These are phyloP conservation scores for Muschampia plurimacula DNA, from an alignment of 2,888 invertebrate species.

Conservation along the genomic window DNA sequence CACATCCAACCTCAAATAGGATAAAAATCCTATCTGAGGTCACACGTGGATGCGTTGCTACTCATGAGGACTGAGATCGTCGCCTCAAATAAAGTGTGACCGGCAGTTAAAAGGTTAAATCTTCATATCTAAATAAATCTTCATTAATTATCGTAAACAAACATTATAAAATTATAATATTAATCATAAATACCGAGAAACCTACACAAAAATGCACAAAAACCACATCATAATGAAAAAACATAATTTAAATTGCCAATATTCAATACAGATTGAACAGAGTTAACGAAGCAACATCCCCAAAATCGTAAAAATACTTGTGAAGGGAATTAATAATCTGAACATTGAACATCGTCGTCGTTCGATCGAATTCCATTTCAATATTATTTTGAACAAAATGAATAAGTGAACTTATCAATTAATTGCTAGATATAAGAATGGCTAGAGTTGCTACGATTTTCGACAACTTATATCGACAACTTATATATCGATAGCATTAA, in stretches of 20 bases:
- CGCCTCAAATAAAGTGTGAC: too few relatives aligned
- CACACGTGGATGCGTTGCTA: too few relatives aligned
- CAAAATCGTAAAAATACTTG: constrained; percentile 5
- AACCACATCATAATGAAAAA: neutral
- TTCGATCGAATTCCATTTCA: constrained; percentile 15
- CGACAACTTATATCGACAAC: constrained; percentile 6
- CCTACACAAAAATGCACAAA: too few relatives aligned
- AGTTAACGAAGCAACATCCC: neutral
- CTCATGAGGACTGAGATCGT: too few relatives aligned
- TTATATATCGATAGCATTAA: neutral
- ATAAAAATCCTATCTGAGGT: too few relatives aligned
- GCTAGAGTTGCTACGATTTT: neutral
- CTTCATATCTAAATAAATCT: too few relatives aligned
- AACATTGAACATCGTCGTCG: neutral
- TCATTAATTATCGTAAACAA: too few relatives aligned
- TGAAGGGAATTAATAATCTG: constrained; percentile 12
- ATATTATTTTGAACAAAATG: constrained; percentile 25
- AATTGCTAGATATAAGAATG: constrained; percentile 16
- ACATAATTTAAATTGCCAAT: neutral
- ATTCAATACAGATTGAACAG: neutral
- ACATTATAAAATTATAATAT: too few relatives aligned
- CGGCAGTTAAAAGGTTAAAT: too few relatives aligned
- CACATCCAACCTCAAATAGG: too few relatives aligned
- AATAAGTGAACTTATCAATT: constrained; percentile 26
- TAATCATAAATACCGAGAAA: too few relatives aligned